Conservation (phyloP, 2,113 vertebrate genomes). For the Takifugu flavidus region DNA sequence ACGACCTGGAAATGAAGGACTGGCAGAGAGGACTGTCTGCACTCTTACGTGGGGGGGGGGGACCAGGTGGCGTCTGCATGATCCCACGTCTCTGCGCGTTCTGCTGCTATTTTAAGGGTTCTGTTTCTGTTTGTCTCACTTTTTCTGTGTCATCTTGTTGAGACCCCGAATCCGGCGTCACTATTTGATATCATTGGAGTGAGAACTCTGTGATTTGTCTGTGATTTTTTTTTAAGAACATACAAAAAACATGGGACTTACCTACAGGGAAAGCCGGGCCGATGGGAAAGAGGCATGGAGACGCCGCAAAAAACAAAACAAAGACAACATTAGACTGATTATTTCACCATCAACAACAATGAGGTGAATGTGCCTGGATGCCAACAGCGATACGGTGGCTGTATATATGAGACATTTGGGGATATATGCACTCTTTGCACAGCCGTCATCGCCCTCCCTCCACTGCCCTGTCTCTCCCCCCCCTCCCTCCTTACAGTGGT, state of each 20-base stretch:
- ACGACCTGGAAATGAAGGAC: slow-evolving; percentile 47
- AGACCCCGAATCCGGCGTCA: too few relatives aligned
- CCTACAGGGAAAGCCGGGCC: slow-evolving; percentile 51
- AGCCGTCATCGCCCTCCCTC: slow-evolving; percentile 56
- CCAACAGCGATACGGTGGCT: too few relatives aligned
- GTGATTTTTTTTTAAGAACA: slow-evolving; percentile 10
- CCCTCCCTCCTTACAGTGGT: slow-evolving; percentile 76
- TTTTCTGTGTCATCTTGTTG: background rate
- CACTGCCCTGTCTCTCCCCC: slow-evolving; percentile 30
- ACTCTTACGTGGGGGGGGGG: slow-evolving; percentile 32
- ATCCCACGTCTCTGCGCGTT: slow-evolving; percentile 15
- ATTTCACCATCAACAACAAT: background rate
- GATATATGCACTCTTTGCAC: slow-evolving; percentile 49
- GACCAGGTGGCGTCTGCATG: slow-evolving; percentile 5
- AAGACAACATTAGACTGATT: slow-evolving; percentile 53
- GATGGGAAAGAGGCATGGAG: background rate
- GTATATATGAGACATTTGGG: slow-evolving; percentile 12
- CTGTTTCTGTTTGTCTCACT: slow-evolving; percentile 40
- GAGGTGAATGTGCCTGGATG: too few relatives aligned
- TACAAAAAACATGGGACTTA: slow-evolving; percentile 53
- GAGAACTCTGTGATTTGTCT: background rate
- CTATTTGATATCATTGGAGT: too few relatives aligned
- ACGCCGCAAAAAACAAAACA: slow-evolving; percentile 7
- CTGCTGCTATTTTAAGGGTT: background rate
- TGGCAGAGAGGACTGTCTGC: slow-evolving; percentile 42